Evolutionary conservation across 2,797 vertebrate genomes (phyloP), one percentile per base, ranked within the genome.

Genomic region (Huso huso): DNA sequence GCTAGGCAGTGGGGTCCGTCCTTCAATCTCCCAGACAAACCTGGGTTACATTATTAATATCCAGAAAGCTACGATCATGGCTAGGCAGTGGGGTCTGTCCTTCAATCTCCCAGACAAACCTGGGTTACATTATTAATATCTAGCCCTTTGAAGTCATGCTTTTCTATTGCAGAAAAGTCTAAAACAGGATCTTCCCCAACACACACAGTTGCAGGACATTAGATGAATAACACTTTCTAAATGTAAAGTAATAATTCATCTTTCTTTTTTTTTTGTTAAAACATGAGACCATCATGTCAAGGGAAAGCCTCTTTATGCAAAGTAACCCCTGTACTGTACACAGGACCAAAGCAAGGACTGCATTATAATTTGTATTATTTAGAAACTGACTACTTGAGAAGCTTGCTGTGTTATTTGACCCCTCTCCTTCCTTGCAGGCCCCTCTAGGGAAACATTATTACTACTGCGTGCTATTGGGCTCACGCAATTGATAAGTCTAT

Each of bases 151-250:
- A 82, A 83, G 80, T 77, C 73, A 67, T 49, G 67, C 75, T 75
- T 72, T 70, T 61, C 62, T 70, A 48, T 63, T 74, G 76, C 75
- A 68, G 70, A 78, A 78, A 81, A 75, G 51, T 9, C 48, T 71
- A 62, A 72, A 76, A 78, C 77, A 70, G 68, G 69, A 81, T 85
- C 81, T 70, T 75, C 77, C 67, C 67, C 60, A 49, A 71, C 65
- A 67, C 66, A 73, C 66, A 70, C 57, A 18, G 15, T 53, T 71
- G 66, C 60, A 73, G 76, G 73, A 72, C 76, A 76, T 71, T 10
- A 51, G 64, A 18, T 18, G 15, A 18, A 71, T 63, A 75, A 76
- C 71, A 69, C 64, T 61, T 60, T 69, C 74, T 68, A 76, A 70
- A 71, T 67, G 66, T 53, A 69, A 48, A 51, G 48, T 64, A 50